Evolutionary conservation across 2,113 vertebrate species (phyloP), one percentile per base, ranked within the genome.

Genomic region (Seriola aureovittata): DNA sequence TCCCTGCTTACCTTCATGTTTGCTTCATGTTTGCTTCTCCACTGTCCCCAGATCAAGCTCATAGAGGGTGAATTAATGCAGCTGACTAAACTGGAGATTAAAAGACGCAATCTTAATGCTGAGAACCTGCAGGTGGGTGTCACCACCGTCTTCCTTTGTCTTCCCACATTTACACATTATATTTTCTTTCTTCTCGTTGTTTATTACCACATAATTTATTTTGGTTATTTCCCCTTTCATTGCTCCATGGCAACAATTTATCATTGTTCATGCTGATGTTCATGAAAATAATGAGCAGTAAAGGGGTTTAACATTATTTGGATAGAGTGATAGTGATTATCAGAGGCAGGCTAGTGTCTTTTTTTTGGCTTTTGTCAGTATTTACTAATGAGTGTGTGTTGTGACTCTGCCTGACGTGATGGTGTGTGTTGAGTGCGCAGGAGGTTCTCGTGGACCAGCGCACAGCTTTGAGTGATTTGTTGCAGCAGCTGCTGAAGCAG

Each of bases 11-110:
- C 82, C 84, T 82, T 90, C 82, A 89, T 86, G 59, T 89, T 75
- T 90, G 84, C 84, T 82, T 90, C 82, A 89, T 86, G 59, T 89
- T 76, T 90, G 80, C 94, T 90, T 97, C 85, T 93, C 82, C 93
- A 95, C 96, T 97, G 95, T 98, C 95, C 96, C 94, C 97, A 99
- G 98, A 99, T 99, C 96, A 98, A 96, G 93, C 96, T 98, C 95
- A 99, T 99, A 96, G 98, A 99, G 93, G 95, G 88, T 94, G 98
- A 99, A 94, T 97, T 99, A 97, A 95, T 97, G 97, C 97, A 99
- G 95, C 89, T 99, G 96, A 99, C 98, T 93, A 97, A 97, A 95
- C 96, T 99, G 96, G 98, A 99, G 95, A 94, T 99, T 96, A 98
- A 98, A 96, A 97, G 96, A 94, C 96, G 96, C 88, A 96, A 93